Base-by-base conservation (phyloP, 2,113 vertebrate species). In the Chlorodrepanis virens region DNA sequence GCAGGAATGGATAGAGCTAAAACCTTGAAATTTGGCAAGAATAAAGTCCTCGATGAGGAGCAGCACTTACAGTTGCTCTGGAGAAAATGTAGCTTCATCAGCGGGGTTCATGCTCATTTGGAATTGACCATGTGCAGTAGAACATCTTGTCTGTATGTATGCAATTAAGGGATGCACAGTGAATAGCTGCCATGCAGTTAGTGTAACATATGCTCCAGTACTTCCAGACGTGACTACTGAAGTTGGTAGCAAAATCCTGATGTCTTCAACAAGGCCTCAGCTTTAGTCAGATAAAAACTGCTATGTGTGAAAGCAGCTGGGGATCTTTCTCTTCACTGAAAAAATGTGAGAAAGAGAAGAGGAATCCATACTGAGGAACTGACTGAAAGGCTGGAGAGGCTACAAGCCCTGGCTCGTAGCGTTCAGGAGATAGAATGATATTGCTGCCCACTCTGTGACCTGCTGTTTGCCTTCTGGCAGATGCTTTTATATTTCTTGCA, bases 81-180 rank as follows among this genome's bases (percentile, higher is more conserved):
- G 59, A 91, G 87, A 80, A 95, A 95, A 83, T 81, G 64, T 74
- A 37, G 50, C 64, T 92, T 88, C 33, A 42, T 77, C 61, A 83
- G 40, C 1, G 2, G 63, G 59, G 88, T 67, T 78, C 85, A 31
- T 49, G 39, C 68, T 94, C 33, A 21, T 92, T 92, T 93, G 76
- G 90, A 96, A 90, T 37, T 96, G 95, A 96, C 93, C 93, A 22
- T 14, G 90, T 96, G 88, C 92, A 92, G 72, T 65, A 53, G 90
- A 95, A 93, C 61, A 91, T 95, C 87, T 93, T 94, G 82, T 67
- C 87, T 88, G 93, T 67, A 80, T 94, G 94, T 83, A 52, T 97
- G 90, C 90, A 96, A 94, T 95, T 96, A 91, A 85, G 90, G 90
- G 91, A 93, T 90, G 82, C 91, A 83, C 90, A 88, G 90, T 72